These are phyloP conservation scores for Julus scandinavius DNA, from an alignment of 2,888 invertebrate species.

Conservation along the genomic window DNA sequence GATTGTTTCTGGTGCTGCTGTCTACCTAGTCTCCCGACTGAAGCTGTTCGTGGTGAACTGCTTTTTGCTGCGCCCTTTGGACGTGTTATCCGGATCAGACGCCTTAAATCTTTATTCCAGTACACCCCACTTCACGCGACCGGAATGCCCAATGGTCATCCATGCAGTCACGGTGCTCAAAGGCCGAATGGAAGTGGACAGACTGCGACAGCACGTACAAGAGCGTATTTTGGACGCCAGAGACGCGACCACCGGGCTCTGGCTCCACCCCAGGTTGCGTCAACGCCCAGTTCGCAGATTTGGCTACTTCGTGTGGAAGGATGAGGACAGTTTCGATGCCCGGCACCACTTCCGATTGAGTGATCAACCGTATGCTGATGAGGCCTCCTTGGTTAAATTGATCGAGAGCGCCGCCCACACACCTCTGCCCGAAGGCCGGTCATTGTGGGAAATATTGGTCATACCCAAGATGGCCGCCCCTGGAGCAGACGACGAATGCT, in stretches of 20 bases:
- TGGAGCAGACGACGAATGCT: background rate
- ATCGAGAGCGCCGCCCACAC: background rate
- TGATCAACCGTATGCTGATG: background rate
- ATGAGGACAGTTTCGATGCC: slow-evolving; percentile 24
- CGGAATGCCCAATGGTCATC: background rate
- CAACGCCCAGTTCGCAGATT: background rate
- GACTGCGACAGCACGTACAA: background rate
- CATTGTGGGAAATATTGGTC: background rate
- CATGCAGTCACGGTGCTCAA: background rate
- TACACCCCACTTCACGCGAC: background rate
- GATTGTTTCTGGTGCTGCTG: background rate
- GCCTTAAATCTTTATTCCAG: background rate
- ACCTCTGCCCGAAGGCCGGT: background rate
- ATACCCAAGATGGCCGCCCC: background rate
- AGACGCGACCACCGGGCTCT: background rate
- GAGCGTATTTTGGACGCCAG: background rate
- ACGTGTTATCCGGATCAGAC: background rate
- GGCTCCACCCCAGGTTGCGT: background rate
- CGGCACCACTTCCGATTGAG: background rate
- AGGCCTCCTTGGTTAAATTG: background rate
- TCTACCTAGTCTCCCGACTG: background rate
- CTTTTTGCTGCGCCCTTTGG: background rate
- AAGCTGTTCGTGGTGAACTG: background rate
- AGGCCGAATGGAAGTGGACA: background rate
- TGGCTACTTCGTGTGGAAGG: slow-evolving; percentile 20